Evolutionary conservation across 2,797 vertebrate genomes (phyloP).

Genomic region (Gorsachius magnificus): DNA sequence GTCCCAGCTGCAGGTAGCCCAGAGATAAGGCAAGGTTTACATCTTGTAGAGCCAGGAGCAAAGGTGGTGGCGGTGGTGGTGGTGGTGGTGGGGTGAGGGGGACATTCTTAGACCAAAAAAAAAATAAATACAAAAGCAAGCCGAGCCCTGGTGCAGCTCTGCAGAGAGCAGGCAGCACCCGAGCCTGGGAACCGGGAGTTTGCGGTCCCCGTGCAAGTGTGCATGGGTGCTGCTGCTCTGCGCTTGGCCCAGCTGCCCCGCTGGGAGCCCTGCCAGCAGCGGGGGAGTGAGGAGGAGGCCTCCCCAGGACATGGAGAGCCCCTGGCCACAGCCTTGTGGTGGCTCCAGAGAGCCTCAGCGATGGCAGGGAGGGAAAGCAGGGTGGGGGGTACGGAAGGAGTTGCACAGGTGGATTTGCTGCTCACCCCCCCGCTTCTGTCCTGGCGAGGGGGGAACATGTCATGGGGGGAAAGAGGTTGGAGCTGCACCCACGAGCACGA

Average conservation of each 20-base stretch:
- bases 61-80: background rate
- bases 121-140: accelerated
- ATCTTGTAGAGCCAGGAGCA: background rate
- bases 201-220: background rate
- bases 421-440: background rate
- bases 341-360: background rate
- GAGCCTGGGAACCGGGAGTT: background rate
- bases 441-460: accelerated
- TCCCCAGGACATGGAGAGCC: background rate
- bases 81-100: no score
- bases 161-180: background rate
- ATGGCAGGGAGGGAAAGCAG: background rate
- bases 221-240: background rate
- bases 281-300: background rate
- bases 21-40: background rate
- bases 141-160: background rate
- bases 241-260: background rate
- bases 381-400: accelerated
- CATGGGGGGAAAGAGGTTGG: background rate
- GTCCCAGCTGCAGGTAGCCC: background rate
- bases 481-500: accelerated
- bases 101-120: background rate
- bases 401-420: background rate
- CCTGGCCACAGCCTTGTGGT: background rate
- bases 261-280: background rate